These are phyloP conservation scores for Hydrotaea diabolus DNA, from an alignment of 2,888 invertebrate species.

Conservation along the genomic window DNA sequence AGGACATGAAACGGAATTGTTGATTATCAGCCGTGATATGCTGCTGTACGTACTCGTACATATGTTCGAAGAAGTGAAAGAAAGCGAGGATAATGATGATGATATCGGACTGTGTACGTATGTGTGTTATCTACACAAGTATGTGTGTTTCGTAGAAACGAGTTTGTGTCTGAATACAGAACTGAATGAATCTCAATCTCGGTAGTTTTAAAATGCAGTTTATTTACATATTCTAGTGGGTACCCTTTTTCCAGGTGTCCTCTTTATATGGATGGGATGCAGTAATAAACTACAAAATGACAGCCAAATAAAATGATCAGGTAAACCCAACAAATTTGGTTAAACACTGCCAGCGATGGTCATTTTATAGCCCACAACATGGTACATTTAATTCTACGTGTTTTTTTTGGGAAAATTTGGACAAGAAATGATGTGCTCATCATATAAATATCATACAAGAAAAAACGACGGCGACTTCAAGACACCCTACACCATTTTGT, in stretches of 20 bases:
- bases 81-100: not conserved
- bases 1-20: slow-evolving; percentile 37
- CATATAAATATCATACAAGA: no score
- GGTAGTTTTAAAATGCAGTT: not conserved
- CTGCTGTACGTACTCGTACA: not conserved
- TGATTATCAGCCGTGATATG: slow-evolving; percentile 42
- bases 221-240: not conserved
- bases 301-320: not conserved
- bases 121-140: slow-evolving; percentile 31
- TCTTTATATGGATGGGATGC: slow-evolving; percentile 1
- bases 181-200: slow-evolving; percentile 50
- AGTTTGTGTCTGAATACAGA: slow-evolving; percentile 16
- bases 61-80: not conserved
- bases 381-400: no score
- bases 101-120: slow-evolving; percentile 11
- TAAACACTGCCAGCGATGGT: no score
- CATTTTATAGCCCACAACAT: no score
- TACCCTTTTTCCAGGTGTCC: slow-evolving; percentile 6
- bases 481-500: no score
- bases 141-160: no score
- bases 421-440: no score
- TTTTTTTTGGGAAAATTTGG: no score
- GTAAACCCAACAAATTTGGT: no score
- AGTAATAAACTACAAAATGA: not conserved
- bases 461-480: no score